Base-by-base conservation (phyloP, 2,888 invertebrate genomes). In the Leptura quadrifasciata region DNA sequence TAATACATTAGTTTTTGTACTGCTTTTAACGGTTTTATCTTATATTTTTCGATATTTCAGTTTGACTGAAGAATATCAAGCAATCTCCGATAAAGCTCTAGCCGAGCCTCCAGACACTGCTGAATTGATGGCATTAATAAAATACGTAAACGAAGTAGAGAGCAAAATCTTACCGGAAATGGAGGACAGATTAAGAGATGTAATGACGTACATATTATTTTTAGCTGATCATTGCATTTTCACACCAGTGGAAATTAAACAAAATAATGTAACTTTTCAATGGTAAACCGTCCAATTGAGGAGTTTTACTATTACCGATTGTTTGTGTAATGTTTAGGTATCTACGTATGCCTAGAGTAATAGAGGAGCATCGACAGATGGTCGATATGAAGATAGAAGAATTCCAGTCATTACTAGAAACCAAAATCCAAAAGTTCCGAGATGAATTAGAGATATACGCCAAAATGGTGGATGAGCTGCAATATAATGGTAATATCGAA, bases 181-280 rank as follows among this genome's bases (percentile, higher is more conserved):
- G 93, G 96, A 97, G 87, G 93, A 94, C 72, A 92, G 94, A 57
- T 90, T 98, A 9, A 91, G 91, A 75, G 90, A 86, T 75, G 92
- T 93, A 6, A 90, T 95, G 91, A 90, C 91, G 73, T 95, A 95
- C 84, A 94, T 98, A 67, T 89, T 94, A 64, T 97, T 97, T 89
- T 90, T 98, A 9, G 94, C 96, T 5, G 97, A 98, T 88, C 95
- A 96, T 85, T 93, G 94, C 0, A 90, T 91, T 6, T 94, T 96
- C 82, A 94, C 95, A 0, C 94, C 96, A 0, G 90, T 95, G 4
- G 97, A 98, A 89, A 94, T 98, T 85, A 95, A 97, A 85, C 94
- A 95, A 54, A 98, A 97, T 87, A 95, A 95, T 81, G 94, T 94
- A 82, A 94, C 96, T 0, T 97, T 96, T 85, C 94, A 95, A 86